Conservation (phyloP, 2,113 vertebrate species). For the Trichomycterus rosablanca region DNA sequence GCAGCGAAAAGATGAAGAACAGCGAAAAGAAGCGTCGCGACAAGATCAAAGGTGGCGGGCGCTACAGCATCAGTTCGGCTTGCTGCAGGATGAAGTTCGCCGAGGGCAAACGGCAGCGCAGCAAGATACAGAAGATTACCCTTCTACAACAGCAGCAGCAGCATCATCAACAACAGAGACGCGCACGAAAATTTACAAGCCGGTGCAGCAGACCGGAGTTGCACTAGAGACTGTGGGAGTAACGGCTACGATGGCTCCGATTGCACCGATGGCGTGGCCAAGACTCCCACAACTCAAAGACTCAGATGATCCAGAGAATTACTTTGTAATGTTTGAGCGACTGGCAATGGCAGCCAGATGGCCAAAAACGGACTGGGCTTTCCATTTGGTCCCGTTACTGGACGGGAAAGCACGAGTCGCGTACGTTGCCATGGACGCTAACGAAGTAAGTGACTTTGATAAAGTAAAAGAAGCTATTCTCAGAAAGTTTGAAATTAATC, state of each 20-base stretch:
- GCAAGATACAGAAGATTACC: neutral
- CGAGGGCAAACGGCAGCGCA: neutral
- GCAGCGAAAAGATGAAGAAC: neutral
- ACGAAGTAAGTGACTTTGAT: neutral
- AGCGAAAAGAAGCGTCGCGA: neutral
- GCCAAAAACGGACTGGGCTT: neutral
- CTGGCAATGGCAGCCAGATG: neutral
- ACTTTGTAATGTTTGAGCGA: neutral
- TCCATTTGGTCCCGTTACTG: neutral
- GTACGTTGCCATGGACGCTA: neutral
- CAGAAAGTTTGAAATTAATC: neutral
- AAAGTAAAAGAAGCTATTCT: neutral
- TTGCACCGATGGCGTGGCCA: neutral
- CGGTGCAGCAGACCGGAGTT: no score
- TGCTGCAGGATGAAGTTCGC: neutral
- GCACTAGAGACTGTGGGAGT: no score
- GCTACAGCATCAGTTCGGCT: neutral
- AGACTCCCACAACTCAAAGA: neutral
- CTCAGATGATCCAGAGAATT: neutral
- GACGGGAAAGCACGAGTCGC: neutral
- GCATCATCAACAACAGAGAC: no score
- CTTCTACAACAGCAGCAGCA: neutral
- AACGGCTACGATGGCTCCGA: no score
- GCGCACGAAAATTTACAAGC: neutral
- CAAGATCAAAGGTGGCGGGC: neutral